Evolutionary conservation across 2,888 invertebrate genomes (phyloP).

Genomic region (Kryphioiulus occultus): DNA sequence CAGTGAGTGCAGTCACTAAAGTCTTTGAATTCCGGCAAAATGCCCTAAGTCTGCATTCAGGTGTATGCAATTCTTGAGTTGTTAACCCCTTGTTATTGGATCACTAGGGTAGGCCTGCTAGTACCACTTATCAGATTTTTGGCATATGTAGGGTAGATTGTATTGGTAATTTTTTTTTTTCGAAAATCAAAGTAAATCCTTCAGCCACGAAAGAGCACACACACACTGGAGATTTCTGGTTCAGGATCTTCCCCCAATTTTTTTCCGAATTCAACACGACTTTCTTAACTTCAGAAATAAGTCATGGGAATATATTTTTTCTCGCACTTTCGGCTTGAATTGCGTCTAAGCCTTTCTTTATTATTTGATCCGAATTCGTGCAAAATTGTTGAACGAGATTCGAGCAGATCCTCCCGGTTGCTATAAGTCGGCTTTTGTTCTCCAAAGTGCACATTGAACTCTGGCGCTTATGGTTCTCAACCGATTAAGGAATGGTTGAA

Average conservation of each 20-base stretch:
- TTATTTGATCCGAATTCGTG: not conserved
- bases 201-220: slow-evolving; percentile 19
- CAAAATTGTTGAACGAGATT: not conserved
- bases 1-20: too few species aligned
- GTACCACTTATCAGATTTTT: not conserved
- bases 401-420: not conserved
- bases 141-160: not conserved
- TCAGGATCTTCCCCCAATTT: not conserved
- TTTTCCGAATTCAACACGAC: not conserved
- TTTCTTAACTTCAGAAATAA: slow-evolving; percentile 21
- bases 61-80: too few species aligned
- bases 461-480: slow-evolving; percentile 25
- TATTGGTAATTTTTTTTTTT: not conserved
- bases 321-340: not conserved
- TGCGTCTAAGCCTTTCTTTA: not conserved
- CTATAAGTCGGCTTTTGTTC: slow-evolving; percentile 30
- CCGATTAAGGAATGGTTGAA: slow-evolving; percentile 3
- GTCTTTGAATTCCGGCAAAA: too few species aligned
- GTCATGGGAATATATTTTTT: slow-evolving; percentile 15
- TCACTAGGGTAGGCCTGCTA: not conserved
- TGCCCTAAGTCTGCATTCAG: too few species aligned
- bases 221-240: not conserved
- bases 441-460: slow-evolving; percentile 2
- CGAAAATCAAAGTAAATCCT: not conserved
- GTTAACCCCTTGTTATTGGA: not conserved